Evolutionary conservation across 2,113 vertebrate species (phyloP).

Genomic region (Porphyrio hochstetteri): DNA sequence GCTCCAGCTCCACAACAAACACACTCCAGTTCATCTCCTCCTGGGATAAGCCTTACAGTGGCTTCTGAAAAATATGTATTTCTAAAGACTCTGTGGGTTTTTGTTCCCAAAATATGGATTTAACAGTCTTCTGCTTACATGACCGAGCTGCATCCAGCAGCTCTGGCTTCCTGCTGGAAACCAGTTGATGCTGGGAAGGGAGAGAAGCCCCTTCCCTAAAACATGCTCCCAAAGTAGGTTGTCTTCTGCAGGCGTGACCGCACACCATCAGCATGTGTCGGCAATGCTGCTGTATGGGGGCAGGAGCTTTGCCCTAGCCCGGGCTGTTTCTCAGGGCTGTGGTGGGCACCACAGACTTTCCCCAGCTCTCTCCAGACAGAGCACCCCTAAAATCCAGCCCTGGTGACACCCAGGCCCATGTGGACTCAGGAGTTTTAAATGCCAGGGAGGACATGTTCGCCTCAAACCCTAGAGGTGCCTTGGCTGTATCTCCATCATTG

Average conservation of each 20-base stretch:
- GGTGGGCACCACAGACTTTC: not conserved
- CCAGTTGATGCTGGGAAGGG: not conserved
- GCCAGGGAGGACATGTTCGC: not conserved
- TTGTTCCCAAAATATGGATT: not conserved
- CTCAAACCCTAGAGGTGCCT: not conserved
- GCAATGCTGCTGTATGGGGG: not conserved
- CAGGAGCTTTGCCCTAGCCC: not conserved
- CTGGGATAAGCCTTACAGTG: not conserved
- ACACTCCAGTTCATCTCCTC: not conserved
- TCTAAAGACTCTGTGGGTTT: not conserved
- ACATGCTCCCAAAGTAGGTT: fast-evolving
- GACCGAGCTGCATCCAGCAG: not conserved
- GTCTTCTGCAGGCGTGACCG: not conserved
- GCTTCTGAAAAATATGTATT: not conserved
- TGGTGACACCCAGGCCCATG: not conserved
- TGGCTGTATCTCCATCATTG: not conserved
- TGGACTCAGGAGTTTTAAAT: not conserved
- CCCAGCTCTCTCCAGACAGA: not conserved
- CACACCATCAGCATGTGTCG: not conserved
- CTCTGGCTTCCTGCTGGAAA: not conserved
- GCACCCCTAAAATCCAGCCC: not conserved
- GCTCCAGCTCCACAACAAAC: not conserved
- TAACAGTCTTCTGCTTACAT: not conserved
- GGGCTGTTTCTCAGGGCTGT: not conserved
- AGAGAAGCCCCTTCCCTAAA: not conserved